Conservation (phyloP, 2,888 invertebrate species). For the Trachelus stipa region DNA sequence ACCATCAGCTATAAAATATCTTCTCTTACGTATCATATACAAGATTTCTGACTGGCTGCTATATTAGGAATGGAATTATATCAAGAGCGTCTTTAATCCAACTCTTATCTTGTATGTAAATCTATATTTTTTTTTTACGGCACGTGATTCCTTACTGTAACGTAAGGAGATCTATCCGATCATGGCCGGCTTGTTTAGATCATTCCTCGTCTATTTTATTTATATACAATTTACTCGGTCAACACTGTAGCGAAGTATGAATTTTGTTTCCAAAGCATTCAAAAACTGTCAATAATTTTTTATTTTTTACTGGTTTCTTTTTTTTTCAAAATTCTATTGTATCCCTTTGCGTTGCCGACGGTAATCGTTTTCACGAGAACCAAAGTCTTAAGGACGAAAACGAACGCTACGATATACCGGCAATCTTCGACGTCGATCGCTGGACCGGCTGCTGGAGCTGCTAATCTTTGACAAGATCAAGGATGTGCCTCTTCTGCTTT, state of each 20-base stretch:
- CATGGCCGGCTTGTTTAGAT: conserved; percentile 32
- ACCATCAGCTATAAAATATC: conserved; percentile 10
- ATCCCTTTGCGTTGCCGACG: background rate
- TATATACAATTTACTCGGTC: background rate
- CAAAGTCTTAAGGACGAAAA: conserved; percentile 2
- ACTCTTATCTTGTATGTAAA: background rate
- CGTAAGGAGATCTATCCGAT: conserved; percentile 40
- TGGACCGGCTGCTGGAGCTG: background rate
- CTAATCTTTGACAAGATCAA: conserved; percentile 10
- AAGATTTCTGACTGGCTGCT: background rate
- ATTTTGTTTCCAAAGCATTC: background rate
- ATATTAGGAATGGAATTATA: background rate
- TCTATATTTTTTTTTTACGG: conserved; percentile 21
- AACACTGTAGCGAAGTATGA: background rate
- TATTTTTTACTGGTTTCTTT: no score
- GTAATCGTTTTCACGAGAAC: background rate
- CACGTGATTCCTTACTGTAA: background rate
- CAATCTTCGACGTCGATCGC: conserved; percentile 8
- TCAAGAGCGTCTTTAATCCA: background rate
- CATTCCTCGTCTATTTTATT: background rate
- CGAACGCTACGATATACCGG: background rate
- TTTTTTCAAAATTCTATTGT: background rate
- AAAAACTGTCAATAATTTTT: no score
- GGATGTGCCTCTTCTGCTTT: conserved; percentile 1
- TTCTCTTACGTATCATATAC: background rate